Conservation (phyloP, 2,797 vertebrate genomes). For the Xenops minutus region DNA sequence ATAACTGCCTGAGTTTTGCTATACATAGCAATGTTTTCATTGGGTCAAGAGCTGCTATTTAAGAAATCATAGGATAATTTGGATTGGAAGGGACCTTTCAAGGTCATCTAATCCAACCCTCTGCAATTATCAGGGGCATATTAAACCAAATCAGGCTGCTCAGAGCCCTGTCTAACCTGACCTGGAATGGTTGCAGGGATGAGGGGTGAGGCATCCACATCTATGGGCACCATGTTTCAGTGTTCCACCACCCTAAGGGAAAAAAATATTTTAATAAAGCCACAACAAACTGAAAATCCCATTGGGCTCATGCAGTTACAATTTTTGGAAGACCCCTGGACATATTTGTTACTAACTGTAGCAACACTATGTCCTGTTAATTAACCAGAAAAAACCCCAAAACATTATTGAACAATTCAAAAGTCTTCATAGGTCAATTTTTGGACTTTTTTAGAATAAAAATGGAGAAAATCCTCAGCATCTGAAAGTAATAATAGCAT, state of each 20-base stretch:
- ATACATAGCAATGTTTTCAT: neutral
- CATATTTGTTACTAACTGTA: neutral
- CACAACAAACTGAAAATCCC: neutral
- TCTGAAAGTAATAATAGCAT: neutral
- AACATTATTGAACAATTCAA: neutral
- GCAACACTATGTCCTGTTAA: neutral
- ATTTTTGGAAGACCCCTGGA: neutral
- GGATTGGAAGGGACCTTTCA: neutral
- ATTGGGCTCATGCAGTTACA: neutral
- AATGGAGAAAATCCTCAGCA: rapidly evolving
- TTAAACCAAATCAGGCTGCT: neutral
- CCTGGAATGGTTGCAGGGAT: neutral
- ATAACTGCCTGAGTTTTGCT: neutral
- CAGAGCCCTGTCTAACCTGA: neutral
- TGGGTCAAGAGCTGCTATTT: neutral
- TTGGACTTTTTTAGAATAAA: neutral
- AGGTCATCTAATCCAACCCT: neutral
- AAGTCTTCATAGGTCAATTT: neutral
- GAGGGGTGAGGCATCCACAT: neutral
- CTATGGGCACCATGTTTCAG: neutral
- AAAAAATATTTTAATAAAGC: neutral
- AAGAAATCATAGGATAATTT: neutral
- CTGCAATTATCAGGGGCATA: neutral
- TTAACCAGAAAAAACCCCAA: neutral
- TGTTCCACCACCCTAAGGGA: neutral